A percentile compares a stretch with the other conserved stretches of the same genome.
phyloP scores from a whole-genome alignment of 1,140 invertebrate genomes.

The Galendromus occidentalis region DNA sequence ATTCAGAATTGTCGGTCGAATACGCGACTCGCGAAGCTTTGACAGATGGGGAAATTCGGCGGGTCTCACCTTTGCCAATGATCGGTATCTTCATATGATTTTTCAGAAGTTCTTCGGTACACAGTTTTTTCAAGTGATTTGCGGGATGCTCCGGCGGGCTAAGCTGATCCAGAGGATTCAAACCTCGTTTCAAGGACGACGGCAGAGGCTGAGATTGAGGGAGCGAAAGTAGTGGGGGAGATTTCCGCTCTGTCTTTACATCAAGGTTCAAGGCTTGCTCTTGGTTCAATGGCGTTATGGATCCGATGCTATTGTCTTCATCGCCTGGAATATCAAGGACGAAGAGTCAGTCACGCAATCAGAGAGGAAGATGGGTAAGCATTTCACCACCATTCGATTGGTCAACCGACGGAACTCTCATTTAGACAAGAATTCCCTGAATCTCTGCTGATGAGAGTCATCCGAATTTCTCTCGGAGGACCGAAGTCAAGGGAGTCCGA shows the following conservation, averaged over 20 bases:
- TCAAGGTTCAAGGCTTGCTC: conserved; percentile 41
- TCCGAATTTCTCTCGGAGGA: too few species aligned
- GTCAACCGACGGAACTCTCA: too few species aligned
- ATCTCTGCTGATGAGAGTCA: too few species aligned
- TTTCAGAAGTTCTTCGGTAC: background rate
- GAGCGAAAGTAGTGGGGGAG: background rate
- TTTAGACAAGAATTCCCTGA: too few species aligned
- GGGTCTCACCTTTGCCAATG: background rate
- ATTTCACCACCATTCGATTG: too few species aligned
- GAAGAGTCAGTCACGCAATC: too few species aligned
- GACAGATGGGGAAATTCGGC: too few species aligned
- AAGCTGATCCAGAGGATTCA: background rate
- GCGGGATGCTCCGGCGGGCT: conserved; percentile 1
- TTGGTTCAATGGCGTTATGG: conserved; percentile 28
- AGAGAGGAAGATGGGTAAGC: too few species aligned
- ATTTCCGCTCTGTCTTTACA: conserved; percentile 24
- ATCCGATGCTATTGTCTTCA: conserved; percentile 22
- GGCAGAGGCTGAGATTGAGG: conserved; percentile 9
- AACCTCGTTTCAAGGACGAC: conserved; percentile 6
- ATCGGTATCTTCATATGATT: background rate
- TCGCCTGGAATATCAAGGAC: conserved; percentile 17
- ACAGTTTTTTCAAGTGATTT: background rate
- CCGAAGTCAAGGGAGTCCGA: too few species aligned
- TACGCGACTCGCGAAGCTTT: too few species aligned
- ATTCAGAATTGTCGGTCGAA: too few species aligned